A percentile compares a stretch with the other conserved stretches of the same genome.
These are phyloP conservation scores for Araneus ventricosus DNA, from an alignment of 1,140 invertebrate species.

Conservation along the genomic window DNA sequence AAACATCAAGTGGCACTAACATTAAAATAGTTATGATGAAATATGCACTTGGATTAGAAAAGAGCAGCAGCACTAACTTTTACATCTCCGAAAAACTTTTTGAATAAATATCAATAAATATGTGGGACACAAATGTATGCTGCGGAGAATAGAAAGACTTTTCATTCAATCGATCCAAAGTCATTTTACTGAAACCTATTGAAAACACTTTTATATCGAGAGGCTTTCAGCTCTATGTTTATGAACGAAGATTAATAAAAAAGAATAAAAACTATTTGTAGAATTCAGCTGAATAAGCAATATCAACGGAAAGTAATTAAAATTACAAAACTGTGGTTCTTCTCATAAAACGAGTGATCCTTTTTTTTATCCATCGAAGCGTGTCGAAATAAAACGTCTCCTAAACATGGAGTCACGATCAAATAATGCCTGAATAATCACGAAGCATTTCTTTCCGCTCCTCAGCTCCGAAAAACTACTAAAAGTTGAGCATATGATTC, in stretches of 20 bases:
- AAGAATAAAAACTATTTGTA: neutral
- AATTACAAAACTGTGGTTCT: neutral
- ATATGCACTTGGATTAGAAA: no score
- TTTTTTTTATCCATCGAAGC: neutral
- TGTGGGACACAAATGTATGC: no score
- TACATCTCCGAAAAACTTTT: no score
- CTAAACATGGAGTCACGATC: conserved; percentile 2
- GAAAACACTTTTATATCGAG: no score
- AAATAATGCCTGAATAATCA: neutral
- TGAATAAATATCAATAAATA: no score
- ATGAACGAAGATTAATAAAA: neutral
- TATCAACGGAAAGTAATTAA: conserved; percentile 32
- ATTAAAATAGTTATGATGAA: no score
- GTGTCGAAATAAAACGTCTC: neutral
- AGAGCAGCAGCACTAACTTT: no score
- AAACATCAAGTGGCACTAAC: no score
- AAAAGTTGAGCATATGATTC: conserved; percentile 14
- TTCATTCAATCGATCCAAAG: no score
- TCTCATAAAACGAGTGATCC: neutral
- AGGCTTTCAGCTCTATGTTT: neutral
- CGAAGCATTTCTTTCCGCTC: neutral
- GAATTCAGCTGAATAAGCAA: neutral
- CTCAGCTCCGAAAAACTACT: neutral
- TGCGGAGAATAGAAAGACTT: no score
- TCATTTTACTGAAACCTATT: no score